Percentiles rank a stretch among this genome's conserved stretches.
Evolutionary conservation across 2,888 invertebrate genomes (phyloP).

Genomic region (Eubasilissa splendida): DNA sequence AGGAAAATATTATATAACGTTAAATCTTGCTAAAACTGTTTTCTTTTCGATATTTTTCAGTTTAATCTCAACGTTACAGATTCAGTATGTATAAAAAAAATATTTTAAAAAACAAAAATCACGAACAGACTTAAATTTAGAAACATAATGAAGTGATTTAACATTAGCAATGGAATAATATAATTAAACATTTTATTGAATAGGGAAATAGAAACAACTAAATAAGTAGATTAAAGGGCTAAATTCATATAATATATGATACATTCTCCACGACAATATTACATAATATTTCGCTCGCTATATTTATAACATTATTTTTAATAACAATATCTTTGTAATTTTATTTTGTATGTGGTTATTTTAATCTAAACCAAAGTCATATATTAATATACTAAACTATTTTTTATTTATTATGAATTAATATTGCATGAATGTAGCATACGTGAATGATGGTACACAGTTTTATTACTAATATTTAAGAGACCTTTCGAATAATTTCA

Average conservation of each 20-base stretch:
- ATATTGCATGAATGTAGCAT: constrained; percentile 27
- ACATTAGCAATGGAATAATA: constrained; percentile 7
- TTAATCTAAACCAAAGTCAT: constrained; percentile 4
- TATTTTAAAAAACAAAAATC: too few relatives aligned
- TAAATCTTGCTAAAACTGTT: background rate
- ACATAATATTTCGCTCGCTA: constrained; percentile 20
- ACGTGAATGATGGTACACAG: background rate
- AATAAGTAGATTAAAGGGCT: constrained; percentile 20
- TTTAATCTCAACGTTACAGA: background rate
- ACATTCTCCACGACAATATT: constrained; percentile 25
- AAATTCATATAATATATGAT: constrained; percentile 13
- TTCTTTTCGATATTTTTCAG: background rate
- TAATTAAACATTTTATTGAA: constrained; percentile 17
- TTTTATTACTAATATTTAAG: background rate
- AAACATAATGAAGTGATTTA: too few relatives aligned
- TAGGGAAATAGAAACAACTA: constrained; percentile 23
- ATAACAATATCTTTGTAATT: constrained; percentile 25
- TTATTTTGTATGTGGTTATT: constrained; percentile 24
- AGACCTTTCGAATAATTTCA: constrained; percentile 9
- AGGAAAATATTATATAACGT: too few relatives aligned
- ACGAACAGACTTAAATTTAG: too few relatives aligned
- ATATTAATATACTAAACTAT: constrained; percentile 11
- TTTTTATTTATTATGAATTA: constrained; percentile 16
- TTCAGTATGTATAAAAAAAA: background rate
- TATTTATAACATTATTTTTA: constrained; percentile 16